Conservation (phyloP, 64 coral and sea anemone genomes). For the Pocillopora verrucosa region DNA sequence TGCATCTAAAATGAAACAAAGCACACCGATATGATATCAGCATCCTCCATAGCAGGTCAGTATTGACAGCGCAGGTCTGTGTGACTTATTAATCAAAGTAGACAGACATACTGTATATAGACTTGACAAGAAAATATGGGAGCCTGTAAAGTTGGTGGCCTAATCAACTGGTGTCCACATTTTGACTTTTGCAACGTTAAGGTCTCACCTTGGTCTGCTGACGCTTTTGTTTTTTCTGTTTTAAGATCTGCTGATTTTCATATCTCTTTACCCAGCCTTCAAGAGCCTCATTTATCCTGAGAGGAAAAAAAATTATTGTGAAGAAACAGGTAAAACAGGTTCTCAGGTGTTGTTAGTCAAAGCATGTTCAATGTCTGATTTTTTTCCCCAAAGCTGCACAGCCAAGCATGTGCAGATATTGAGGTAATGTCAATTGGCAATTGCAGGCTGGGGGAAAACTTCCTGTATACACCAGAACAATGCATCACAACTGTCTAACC, state of each 20-base stretch:
- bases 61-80: no score
- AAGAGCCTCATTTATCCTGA: conserved; percentile 72
- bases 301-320: background rate
- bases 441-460: background rate
- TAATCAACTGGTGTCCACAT: no score
- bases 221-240: conserved; percentile 44
- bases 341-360: no score
- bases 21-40: background rate
- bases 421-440: background rate
- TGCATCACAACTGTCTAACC: no score
- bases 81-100: no score
- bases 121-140: no score
- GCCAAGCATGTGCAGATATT: background rate
- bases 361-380: no score
- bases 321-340: no score
- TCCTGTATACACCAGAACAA: background rate
- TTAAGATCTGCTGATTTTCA: conserved; percentile 43
- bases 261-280: conserved; percentile 71
- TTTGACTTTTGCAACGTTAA: background rate
- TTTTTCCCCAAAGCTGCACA: no score
- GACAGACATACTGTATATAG: no score
- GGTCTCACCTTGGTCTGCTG: conserved; percentile 45
- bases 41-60: no score
- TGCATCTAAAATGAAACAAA: conserved; percentile 12
- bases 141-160: no score